A percentile compares a stretch with the other conserved stretches of the same genome.
These are phyloP conservation scores for Intellagama lesueurii DNA, from an alignment of 2,797 vertebrate species.

Conservation along the genomic window DNA sequence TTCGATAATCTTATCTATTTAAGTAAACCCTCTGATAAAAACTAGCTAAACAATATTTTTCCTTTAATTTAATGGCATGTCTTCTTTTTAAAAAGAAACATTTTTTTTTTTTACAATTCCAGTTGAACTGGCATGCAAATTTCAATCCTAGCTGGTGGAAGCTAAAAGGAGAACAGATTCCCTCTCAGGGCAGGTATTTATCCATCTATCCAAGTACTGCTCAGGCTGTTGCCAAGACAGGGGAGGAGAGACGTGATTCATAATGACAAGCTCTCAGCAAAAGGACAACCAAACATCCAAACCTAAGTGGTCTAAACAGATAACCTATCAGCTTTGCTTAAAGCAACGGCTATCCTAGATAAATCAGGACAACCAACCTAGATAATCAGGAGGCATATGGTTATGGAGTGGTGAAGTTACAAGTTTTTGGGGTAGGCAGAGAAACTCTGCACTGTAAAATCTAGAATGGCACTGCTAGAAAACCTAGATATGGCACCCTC, in stretches of 20 bases:
- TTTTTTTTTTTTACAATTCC: not conserved
- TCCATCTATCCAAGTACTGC: not conserved
- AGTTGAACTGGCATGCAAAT: not conserved
- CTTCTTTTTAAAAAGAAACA: not conserved
- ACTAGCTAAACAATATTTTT: not conserved
- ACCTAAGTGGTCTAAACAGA: too few relatives aligned
- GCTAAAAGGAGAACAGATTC: not conserved
- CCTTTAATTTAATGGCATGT: too few relatives aligned
- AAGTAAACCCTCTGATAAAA: too few relatives aligned
- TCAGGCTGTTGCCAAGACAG: not conserved
- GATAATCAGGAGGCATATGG: too few relatives aligned
- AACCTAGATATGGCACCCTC: not conserved
- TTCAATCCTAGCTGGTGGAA: not conserved
- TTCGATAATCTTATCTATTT: too few relatives aligned
- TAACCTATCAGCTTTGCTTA: too few relatives aligned
- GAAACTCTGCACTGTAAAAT: too few relatives aligned
- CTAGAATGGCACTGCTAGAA: too few relatives aligned
- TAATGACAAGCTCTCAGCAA: not conserved
- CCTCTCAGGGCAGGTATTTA: not conserved
- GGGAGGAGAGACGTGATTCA: not conserved
- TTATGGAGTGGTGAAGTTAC: not conserved
- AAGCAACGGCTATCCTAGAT: too few relatives aligned
- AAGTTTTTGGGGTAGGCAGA: not conserved
- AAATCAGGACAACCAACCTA: too few relatives aligned
- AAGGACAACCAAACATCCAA: too few relatives aligned